A percentile compares a stretch with the other conserved stretches of the same genome.
phyloP scores from a whole-genome alignment of 2,888 invertebrate genomes.

The Tenthredo scrophulariae region DNA sequence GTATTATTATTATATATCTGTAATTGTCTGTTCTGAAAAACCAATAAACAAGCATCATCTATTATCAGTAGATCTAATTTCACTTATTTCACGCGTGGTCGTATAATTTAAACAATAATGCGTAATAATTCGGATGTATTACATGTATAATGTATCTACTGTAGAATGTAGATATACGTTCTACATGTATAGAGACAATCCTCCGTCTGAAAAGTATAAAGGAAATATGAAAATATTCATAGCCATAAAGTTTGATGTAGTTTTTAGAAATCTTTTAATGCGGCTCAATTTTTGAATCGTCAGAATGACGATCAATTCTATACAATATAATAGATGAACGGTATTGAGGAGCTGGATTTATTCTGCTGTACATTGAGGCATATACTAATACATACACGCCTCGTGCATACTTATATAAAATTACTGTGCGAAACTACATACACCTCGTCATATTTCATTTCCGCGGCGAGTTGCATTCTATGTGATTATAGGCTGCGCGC shows the following conservation, averaged over 20 bases:
- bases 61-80: background rate
- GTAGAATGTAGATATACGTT: background rate
- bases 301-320: background rate
- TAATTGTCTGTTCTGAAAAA: background rate
- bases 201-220: background rate
- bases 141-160: background rate
- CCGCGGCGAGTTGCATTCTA: background rate
- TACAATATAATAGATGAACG: background rate
- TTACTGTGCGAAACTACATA: background rate
- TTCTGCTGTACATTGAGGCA: background rate
- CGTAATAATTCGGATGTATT: background rate
- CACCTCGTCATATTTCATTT: background rate
- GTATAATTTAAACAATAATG: background rate
- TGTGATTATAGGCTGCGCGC: background rate
- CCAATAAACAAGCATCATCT: background rate
- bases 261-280: background rate
- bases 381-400: background rate
- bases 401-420: background rate
- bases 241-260: background rate
- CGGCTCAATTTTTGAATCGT: background rate
- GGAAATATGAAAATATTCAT: background rate
- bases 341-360: background rate
- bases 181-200: background rate
- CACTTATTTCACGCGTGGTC: background rate
- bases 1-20: background rate